Base-by-base conservation (phyloP, 64 coral and sea anemone genomes). In the Anthopleura sola region DNA sequence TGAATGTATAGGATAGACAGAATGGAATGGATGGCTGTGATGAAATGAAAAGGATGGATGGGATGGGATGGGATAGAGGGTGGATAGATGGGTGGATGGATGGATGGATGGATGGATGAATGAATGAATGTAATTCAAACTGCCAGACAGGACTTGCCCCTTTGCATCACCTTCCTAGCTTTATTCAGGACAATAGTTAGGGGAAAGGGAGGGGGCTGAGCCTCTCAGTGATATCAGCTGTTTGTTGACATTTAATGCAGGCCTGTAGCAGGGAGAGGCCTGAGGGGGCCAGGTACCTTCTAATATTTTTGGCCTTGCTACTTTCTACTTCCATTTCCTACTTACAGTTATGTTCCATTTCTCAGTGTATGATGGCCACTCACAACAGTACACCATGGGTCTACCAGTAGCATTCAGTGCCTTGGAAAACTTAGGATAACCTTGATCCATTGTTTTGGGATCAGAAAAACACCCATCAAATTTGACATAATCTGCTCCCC, bases 321-420 rank as follows among this genome's bases (percentile, higher is more conserved):
- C n/a, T n/a, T n/a, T n/a, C n/a, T n/a, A 13, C 50, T 15, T 12
- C 6, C 14, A 14, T 53, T 13, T 53, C 50, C 50, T 12, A 53
- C 50, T 24, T 26, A 20, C 38, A 81, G 78, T 24, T 53, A 81
- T 48, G 17, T 81, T 49, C 24, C 14, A 18, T 46, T 53, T 10
- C 29, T 34, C 36, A 32, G 55, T 60, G 33, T 95, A 92, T 48
- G 83, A 81, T 44, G 93, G 93, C 93, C 93, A 95, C 83, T 95
- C 90, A 92, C 90, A 95, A 37, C 93, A 89, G 8, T 88, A 51
- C 20, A 95, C 55, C 1, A 95, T 91, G 60, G 93, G 87, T 66
- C 90, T 77, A 9, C 93, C 93, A 80, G 93, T 95, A 5, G 93
- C 93, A 95, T 95, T 95, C 12, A 95, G 75, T 37, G 93, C 90